Conservation (phyloP, 2,888 invertebrate species). For the Epistrophella euchroma region DNA sequence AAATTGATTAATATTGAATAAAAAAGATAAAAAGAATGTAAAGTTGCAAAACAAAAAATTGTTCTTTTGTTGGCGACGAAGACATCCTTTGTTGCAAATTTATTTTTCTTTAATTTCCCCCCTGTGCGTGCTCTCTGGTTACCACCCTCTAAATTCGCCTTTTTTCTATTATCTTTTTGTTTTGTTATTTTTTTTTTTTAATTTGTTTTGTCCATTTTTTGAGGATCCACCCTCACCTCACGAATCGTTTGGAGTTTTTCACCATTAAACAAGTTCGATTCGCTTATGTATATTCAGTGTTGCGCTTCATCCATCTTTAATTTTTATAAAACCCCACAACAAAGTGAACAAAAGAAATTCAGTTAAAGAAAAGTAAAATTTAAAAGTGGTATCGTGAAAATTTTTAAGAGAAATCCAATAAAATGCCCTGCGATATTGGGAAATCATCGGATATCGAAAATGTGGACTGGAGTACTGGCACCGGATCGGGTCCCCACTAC, state of each 20-base stretch:
- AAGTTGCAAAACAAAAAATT: conserved; percentile 37
- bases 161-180: conserved; percentile 55
- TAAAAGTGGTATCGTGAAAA: conserved; percentile 2
- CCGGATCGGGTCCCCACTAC: conserved; percentile 82
- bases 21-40: conserved; percentile 37
- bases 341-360: conserved; percentile 44
- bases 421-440: conserved; percentile 88
- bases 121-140: conserved; percentile 4
- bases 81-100: conserved; percentile 65
- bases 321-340: not conserved
- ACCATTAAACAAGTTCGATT: conserved; percentile 19
- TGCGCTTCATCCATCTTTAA: conserved; percentile 30
- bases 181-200: conserved; percentile 39
- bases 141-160: not conserved
- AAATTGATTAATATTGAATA: conserved; percentile 18
- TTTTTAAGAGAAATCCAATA: conserved; percentile 38
- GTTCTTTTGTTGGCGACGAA: conserved; percentile 55
- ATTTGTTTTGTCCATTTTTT: conserved; percentile 18
- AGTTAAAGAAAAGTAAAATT: conserved; percentile 15
- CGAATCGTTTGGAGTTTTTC: conserved; percentile 17
- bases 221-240: conserved; percentile 38
- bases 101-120: conserved; percentile 18
- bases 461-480: conserved; percentile 86
- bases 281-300: conserved; percentile 5
- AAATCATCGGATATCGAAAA: conserved; percentile 88